Evolutionary conservation across 2,797 vertebrate genomes (phyloP).

Genomic region (Enteromius thamalakanensis): DNA sequence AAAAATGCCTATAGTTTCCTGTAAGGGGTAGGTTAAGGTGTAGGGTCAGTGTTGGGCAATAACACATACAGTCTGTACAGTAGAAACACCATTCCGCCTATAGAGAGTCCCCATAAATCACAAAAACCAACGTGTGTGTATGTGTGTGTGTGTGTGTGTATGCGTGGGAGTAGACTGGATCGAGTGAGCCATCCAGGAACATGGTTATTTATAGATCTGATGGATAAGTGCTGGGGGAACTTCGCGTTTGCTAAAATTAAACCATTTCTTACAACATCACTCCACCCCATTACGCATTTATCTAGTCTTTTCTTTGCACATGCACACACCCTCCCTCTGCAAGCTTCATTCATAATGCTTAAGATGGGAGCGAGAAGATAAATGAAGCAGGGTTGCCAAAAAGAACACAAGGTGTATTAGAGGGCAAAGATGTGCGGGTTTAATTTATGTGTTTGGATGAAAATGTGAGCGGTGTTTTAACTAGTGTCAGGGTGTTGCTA

Average conservation of each 20-base stretch:
- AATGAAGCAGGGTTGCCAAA: constrained; percentile 24
- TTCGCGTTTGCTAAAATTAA: constrained; percentile 72
- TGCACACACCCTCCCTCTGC: constrained; percentile 8
- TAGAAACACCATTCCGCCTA: too few species aligned
- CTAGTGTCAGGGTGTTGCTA: not conserved
- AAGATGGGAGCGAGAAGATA: constrained; percentile 21
- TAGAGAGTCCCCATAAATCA: too few species aligned
- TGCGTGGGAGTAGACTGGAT: constrained; percentile 53
- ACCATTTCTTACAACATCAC: constrained; percentile 33
- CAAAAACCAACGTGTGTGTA: not conserved
- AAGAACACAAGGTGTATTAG: constrained; percentile 31
- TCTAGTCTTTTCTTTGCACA: constrained; percentile 11
- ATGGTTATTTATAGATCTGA: constrained; percentile 72
- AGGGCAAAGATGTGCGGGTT: too few species aligned
- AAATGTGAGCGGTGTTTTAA: not conserved
- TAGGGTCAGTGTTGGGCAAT: too few species aligned
- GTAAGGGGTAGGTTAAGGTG: too few species aligned
- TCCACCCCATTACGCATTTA: not conserved
- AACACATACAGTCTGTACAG: too few species aligned
- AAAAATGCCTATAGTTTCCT: too few species aligned
- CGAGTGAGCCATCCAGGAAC: constrained; percentile 32
- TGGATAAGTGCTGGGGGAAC: constrained; percentile 61
- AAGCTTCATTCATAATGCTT: constrained; percentile 66
- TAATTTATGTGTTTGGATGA: not conserved
- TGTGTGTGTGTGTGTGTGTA: constrained; percentile 55